Base-by-base conservation (phyloP, 2,113 vertebrate species). In the Panurus biarmicus region DNA sequence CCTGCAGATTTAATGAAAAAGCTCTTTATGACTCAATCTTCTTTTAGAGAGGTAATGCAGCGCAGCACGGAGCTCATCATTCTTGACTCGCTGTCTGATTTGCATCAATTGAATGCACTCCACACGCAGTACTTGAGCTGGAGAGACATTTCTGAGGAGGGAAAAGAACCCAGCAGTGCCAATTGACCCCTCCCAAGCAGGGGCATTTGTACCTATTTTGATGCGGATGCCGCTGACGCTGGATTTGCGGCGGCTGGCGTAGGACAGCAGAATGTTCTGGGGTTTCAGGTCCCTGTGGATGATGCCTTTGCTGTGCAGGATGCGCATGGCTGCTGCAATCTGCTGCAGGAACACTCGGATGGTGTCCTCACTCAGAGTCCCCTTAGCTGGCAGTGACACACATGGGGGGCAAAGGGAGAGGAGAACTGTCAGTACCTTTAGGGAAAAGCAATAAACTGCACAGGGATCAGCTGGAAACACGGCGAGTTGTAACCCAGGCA, bases 261-360 rank as follows among this genome's bases (percentile, higher is more conserved):
- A 99, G 7, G 99, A 99, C 90, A 99, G 82, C 67, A 99, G 98
- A 71, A 99, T 99, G 95, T 99, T 99, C 97, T 99, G 99, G 3
- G 99, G 99, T 67, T 99, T 99, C 25, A 99, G 98, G 83, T 99
- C 99, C 26, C 99, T 97, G 92, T 99, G 99, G 96, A 99, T 99
- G 94, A 99, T 98, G 64, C 99, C 99, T 96, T 99, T 99, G 94
- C 98, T 99, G 97, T 99, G 98, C 62, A 99, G 98, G 81, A 98
- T 97, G 14, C 98, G 97, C 99, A 99, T 99, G 90, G 99, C 99
- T 4, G 99, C 98, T 13, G 99, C 98, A 31, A 99, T 99, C 97
- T 99, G 99, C 98, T 99, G 99, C 69, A 99, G 98, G 97, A 99
- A 99, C 69, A 99, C 97, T 70, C 99, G 97, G 97, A 99, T 98